Percentiles rank a stretch among this genome's conserved stretches.
These are phyloP conservation scores for Xiphophorus hellerii DNA, from an alignment of 2,113 vertebrate genomes.

Conservation along the genomic window DNA sequence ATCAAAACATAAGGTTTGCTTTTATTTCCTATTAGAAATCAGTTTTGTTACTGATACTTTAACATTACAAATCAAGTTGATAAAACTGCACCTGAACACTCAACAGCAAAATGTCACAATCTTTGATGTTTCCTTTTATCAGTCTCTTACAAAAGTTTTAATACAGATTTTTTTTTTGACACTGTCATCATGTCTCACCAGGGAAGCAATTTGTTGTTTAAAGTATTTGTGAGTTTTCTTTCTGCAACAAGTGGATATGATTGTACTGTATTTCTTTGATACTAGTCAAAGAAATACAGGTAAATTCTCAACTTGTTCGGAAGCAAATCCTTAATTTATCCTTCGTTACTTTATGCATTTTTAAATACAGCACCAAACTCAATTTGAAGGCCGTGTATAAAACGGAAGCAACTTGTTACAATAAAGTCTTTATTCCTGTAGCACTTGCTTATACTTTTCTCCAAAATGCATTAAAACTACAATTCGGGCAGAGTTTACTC, in stretches of 20 bases:
- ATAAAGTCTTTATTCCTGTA: constrained; percentile 32
- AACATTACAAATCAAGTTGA: not conserved
- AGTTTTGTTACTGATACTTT: not conserved
- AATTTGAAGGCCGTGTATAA: constrained; percentile 8
- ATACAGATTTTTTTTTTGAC: no score
- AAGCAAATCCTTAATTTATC: no score
- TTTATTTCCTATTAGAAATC: not conserved
- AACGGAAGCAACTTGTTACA: constrained; percentile 6
- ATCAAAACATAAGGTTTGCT: not conserved
- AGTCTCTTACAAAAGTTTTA: not conserved
- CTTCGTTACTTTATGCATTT: no score
- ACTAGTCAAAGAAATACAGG: no score
- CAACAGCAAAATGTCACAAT: not conserved
- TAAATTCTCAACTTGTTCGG: no score
- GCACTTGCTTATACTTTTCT: constrained; percentile 20
- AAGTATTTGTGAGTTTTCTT: no score
- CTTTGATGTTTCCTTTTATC: not conserved
- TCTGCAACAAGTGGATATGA: no score
- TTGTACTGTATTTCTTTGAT: no score
- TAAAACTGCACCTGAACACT: not conserved
- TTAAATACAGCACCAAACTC: not conserved
- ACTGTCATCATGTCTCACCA: no score
- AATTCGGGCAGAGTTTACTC: constrained; percentile 20
- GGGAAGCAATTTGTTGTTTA: no score
- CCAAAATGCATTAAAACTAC: constrained; percentile 37